Evolutionary conservation across 2,797 vertebrate genomes (phyloP).

Genomic region (Spinus pinus): DNA sequence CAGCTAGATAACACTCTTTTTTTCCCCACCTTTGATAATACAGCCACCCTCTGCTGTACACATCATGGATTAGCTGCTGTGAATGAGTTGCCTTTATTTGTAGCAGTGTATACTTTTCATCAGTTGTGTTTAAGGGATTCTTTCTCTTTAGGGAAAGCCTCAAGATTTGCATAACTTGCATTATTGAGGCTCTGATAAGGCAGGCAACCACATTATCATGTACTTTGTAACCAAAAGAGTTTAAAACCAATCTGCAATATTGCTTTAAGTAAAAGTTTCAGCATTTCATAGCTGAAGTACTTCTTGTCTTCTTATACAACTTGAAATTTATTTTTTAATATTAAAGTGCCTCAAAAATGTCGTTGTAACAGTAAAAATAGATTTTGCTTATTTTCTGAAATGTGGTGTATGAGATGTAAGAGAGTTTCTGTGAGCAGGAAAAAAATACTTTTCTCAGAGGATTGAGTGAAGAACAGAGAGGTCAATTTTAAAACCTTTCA

Average conservation of each 20-base stretch:
- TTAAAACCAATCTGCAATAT: not conserved
- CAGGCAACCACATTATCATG: accelerated
- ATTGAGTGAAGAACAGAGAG: slow-evolving; percentile 41
- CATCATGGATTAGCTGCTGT: not conserved
- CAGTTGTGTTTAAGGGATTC: not conserved
- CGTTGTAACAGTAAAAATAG: not conserved
- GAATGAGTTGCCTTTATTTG: not conserved
- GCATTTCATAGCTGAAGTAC: not conserved
- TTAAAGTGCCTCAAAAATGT: slow-evolving; percentile 23
- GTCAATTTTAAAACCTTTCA: slow-evolving; percentile 67
- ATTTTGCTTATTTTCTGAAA: slow-evolving; percentile 25
- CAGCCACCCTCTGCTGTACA: not conserved
- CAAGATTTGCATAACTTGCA: not conserved
- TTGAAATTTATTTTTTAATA: slow-evolving; percentile 32
- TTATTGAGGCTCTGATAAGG: not conserved
- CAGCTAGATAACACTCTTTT: not conserved
- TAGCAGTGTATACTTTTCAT: not conserved
- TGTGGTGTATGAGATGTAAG: not conserved
- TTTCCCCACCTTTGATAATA: not conserved
- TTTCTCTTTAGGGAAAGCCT: not conserved
- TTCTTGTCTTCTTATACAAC: not conserved
- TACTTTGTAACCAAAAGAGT: not conserved
- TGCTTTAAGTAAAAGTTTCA: not conserved
- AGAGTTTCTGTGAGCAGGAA: slow-evolving; percentile 28
- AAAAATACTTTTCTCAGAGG: slow-evolving; percentile 32